Evolutionary conservation across 2,113 vertebrate genomes (phyloP), one percentile per base, ranked within the genome.

Genomic region (Melanocharis versteri): DNA sequence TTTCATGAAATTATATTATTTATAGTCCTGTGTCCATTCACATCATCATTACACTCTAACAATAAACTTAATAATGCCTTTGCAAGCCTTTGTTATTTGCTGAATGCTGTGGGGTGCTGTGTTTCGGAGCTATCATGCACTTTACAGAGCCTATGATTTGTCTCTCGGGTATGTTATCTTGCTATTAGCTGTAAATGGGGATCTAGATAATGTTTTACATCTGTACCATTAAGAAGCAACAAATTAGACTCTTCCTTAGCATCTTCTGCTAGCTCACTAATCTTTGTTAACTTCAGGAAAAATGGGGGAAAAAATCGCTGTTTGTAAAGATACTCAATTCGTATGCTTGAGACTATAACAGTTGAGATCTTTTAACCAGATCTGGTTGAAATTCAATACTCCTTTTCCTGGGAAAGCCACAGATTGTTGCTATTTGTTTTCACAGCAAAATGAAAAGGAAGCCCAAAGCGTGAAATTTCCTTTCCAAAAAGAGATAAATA

Each of bases 191-290:
- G 83, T 86, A 93, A 95, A 92, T 77, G 89, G 89, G 68, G 62
- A 90, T 92, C 79, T 61, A 96, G 90, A 96, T 95, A 93, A 90
- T 86, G 83, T 93, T 94, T 95, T 94, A 95, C 75, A 73, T 88
- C 88, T 93, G 94, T 83, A 86, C 82, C 33, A 65, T 83, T 88
- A 94, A 62, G 83, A 94, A 93, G 64, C 50, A 90, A 80, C 92
- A 90, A 92, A 93, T 90, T 58, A 88, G 76, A 51, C 68, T 94
- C 82, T 88, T 87, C 54, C 54, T 42, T 40, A 93, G 47, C 62
- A 24, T 80, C 39, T 64, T 87, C 5, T 61, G 15, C 20, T 61
- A 60, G 37, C 42, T 88, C 57, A 90, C 50, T 69, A 48, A 70
- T 77, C 92, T 86, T 90, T 83, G 78, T 85, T 92, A 96, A 88